Conservation (phyloP, 2,888 invertebrate species). For the Cyclophora albipunctata region DNA sequence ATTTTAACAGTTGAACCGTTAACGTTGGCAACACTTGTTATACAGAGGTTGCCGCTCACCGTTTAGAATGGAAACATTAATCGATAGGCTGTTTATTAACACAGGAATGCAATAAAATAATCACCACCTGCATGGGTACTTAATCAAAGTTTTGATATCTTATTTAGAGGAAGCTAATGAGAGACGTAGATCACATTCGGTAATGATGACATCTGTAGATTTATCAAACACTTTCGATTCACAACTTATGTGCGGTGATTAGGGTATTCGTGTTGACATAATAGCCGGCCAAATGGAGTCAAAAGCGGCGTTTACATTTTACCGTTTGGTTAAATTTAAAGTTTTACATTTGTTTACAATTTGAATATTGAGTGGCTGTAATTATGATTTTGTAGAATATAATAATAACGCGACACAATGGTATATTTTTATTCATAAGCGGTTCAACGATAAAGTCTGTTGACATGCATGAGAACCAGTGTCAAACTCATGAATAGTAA, state of each 20-base stretch:
- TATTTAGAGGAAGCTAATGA: conserved; percentile 70
- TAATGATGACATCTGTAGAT: conserved; percentile 64
- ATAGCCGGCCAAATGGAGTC: conserved; percentile 57
- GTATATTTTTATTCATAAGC: too few species aligned
- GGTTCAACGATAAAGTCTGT: conserved; percentile 1
- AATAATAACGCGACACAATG: too few species aligned
- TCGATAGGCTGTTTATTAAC: conserved; percentile 51
- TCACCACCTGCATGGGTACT: conserved; percentile 45
- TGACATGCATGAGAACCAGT: conserved; percentile 31
- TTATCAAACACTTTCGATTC: conserved; percentile 70
- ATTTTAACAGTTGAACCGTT: conserved; percentile 33
- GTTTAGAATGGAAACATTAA: conserved; percentile 45
- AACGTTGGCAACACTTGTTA: conserved; percentile 15
- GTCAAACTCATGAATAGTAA: conserved; percentile 44
- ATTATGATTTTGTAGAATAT: conserved; percentile 1
- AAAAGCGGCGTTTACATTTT: conserved; percentile 46
- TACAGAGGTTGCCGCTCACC: conserved; percentile 22
- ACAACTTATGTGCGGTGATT: conserved; percentile 64
- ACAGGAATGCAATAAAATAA: conserved; percentile 68
- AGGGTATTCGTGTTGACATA: conserved; percentile 68
- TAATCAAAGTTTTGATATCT: conserved; percentile 65
- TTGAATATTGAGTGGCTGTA: conserved; percentile 6
- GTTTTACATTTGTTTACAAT: conserved; percentile 6
- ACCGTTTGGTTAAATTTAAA: conserved; percentile 17
- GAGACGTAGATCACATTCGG: conserved; percentile 66